These are phyloP conservation scores for Drosophila repleta DNA, from an alignment of 1,140 invertebrate species.

Conservation along the genomic window DNA sequence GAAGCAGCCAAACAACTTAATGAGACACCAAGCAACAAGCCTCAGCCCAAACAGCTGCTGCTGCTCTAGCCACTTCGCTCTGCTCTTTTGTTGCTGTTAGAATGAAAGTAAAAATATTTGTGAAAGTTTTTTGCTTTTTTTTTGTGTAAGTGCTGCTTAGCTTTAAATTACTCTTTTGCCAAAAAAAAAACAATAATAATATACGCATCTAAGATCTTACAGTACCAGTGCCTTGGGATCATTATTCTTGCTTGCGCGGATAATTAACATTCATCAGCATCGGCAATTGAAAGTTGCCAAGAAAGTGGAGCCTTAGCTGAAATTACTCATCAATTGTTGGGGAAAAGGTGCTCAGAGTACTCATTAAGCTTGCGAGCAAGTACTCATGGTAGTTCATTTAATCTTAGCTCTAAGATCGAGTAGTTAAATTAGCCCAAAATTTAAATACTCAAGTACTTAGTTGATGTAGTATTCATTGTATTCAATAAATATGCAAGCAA, in stretches of 20 bases:
- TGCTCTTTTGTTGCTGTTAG: constrained; percentile 38
- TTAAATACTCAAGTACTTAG: too few relatives aligned
- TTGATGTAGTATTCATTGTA: too few relatives aligned
- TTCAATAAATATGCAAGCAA: too few relatives aligned
- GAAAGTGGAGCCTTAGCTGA: background rate
- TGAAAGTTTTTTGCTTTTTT: constrained; percentile 69
- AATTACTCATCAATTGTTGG: background rate
- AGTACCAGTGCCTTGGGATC: constrained; percentile 18
- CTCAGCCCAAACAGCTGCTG: constrained; percentile 14
- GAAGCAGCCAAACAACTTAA: constrained; percentile 68
- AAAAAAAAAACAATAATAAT: constrained; percentile 53
- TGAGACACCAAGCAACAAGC: constrained; percentile 47
- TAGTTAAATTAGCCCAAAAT: too few relatives aligned
- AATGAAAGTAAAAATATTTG: constrained; percentile 61
- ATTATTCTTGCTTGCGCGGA: constrained; percentile 42
- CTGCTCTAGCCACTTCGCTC: background rate
- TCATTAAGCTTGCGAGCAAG: background rate
- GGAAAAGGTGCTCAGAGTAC: background rate
- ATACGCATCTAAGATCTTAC: constrained; percentile 36
- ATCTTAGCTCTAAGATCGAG: too few relatives aligned
- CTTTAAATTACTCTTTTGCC: constrained; percentile 46
- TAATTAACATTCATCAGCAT: constrained; percentile 53
- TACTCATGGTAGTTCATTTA: background rate
- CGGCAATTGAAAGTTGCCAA: constrained; percentile 36
- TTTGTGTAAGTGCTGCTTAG: constrained; percentile 28